Conservation (phyloP, 30 jellyfish, hydroid and myxozoan species). For the Sanderia malayensis region DNA sequence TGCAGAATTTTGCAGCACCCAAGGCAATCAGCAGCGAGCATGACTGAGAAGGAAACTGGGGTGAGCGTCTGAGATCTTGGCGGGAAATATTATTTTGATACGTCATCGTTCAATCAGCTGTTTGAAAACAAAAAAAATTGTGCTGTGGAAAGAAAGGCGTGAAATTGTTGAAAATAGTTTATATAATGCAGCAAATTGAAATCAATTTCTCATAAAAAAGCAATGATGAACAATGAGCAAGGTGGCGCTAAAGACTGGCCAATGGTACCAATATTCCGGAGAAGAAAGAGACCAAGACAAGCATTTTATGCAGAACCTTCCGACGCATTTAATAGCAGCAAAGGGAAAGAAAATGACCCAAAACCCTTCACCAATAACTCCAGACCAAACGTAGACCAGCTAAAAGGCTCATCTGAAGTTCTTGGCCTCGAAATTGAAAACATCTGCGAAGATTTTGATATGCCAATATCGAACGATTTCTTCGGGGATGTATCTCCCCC, state of each 20-base stretch:
- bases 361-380: not conserved
- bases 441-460: not conserved
- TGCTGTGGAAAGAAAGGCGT: too few relatives aligned
- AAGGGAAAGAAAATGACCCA: not conserved
- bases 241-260: slow-evolving; percentile 56
- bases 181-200: too few relatives aligned
- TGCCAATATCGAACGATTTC: too few relatives aligned
- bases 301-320: slow-evolving; percentile 81
- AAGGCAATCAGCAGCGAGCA: too few relatives aligned
- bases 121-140: too few relatives aligned
- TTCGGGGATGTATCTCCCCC: too few relatives aligned
- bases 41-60: too few relatives aligned
- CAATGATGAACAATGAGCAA: slow-evolving; percentile 17
- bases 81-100: too few relatives aligned
- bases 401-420: not conserved
- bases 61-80: too few relatives aligned
- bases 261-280: slow-evolving; percentile 82
- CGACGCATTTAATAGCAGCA: not conserved
- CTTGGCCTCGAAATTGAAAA: not conserved
- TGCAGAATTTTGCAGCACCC: too few relatives aligned
- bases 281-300: slow-evolving; percentile 81
- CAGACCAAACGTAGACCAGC: not conserved
- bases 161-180: too few relatives aligned
- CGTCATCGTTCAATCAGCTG: too few relatives aligned
- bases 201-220: not conserved